These are phyloP conservation scores for Polyommatus icarus DNA, from an alignment of 2,888 invertebrate species.

Conservation along the genomic window DNA sequence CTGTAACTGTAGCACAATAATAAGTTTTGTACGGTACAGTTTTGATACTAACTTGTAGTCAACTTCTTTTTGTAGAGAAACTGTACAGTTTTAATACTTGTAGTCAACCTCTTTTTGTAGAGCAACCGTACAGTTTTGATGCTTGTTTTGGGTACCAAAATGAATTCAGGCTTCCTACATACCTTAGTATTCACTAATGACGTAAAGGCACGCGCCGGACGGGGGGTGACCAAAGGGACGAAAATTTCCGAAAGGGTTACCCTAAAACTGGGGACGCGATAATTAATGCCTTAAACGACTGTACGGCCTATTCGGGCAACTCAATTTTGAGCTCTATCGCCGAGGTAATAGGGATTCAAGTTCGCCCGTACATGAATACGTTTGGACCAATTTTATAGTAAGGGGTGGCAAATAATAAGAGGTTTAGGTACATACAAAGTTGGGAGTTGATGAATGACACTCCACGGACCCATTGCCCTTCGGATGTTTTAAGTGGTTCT, in stretches of 20 bases:
- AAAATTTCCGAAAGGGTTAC: constrained; percentile 78
- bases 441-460: constrained; percentile 79
- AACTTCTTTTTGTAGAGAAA: background rate
- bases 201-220: constrained; percentile 66
- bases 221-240: constrained; percentile 74
- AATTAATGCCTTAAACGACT: constrained; percentile 77
- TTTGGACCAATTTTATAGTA: constrained; percentile 77
- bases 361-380: constrained; percentile 47
- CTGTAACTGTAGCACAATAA: too few relatives aligned
- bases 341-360: constrained; percentile 45
- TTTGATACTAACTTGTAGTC: background rate
- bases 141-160: constrained; percentile 43
- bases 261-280: constrained; percentile 73
- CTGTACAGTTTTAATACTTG: background rate
- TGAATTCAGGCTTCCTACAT: constrained; percentile 62
- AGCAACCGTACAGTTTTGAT: background rate
- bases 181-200: constrained; percentile 74
- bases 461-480: constrained; percentile 79
- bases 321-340: constrained; percentile 46
- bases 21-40: too few relatives aligned
- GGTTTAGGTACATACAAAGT: constrained; percentile 75
- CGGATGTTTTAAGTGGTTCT: constrained; percentile 76
- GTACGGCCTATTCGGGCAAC: constrained; percentile 46
- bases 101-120: background rate
- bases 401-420: constrained; percentile 76